Base-by-base conservation (phyloP, 2,888 invertebrate species). In the Drosophila colorata region DNA sequence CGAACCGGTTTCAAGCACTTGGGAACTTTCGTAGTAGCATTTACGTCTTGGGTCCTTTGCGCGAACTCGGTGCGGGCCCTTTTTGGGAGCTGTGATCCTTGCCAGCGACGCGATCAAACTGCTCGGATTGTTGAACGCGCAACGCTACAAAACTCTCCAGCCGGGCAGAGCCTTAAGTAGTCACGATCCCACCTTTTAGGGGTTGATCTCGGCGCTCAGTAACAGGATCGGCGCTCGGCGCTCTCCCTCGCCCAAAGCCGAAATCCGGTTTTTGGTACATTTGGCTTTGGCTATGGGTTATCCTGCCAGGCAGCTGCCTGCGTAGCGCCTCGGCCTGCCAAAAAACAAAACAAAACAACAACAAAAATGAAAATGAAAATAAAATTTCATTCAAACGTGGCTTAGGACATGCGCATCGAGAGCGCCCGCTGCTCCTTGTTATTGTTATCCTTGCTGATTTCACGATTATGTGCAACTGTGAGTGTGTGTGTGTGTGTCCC, bases 71-170 rank as follows among this genome's bases (percentile, higher is more conserved):
- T 33, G 28, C 28, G 28, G 28, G 28, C 8, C 28, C 28, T 28
- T 28, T 28, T 28, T 28, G 61, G 58, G 69, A 66, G 84, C 70
- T 87, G 80, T 85, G 86, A 70, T 78, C 81, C 73, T 69, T 63
- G 70, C 74, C 70, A 72, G 71, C 43, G 82, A 52, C 81, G 73
- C 80, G 88, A 87, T 88, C 86, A 73, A 71, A 91, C 90, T 91
- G 89, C 69, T 60, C 68, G 78, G 53, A 40, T 71, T 69, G 71
- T 59, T 59, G 58, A 69, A 67, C 70, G 75, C 66, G 78, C 80
- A 64, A 53, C 41, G 75, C 74, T 71, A 87, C 78, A 88, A 88
- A 86, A 87, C 86, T 77, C 70, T 49, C 72, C 58, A 63, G 49
- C 66, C 70, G 53, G 71, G 61, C 59, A 65, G 68, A 73, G 80